Base-by-base conservation (phyloP, 2,113 vertebrate species). In the Archilochus colubris region DNA sequence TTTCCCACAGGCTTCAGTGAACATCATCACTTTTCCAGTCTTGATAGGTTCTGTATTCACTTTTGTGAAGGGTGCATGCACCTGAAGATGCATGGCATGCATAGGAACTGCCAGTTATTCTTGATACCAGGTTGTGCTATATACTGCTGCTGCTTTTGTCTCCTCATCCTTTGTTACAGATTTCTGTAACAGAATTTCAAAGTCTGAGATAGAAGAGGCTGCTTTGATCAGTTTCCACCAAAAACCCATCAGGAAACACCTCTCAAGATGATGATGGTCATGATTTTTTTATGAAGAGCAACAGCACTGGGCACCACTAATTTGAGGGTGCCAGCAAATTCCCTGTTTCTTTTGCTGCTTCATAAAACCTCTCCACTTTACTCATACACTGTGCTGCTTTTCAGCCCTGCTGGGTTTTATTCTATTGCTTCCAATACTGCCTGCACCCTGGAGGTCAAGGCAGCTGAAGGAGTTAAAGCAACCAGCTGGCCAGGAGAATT, bases 401-500 rank as follows among this genome's bases (percentile, higher is more conserved):
- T 36, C 22, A 69, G 7, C 7, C 20, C 12, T 74, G 12, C 51
- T 82, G 46, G 18, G 14, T 76, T 79, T 91, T 63, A 62, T 51
- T 92, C 43, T 78, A n/a, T 20, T 85, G 10, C 64, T 92, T 66
- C 51, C 16, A 63, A 31, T 63, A 19, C 14, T 78, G 72, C 38
- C 68, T 74, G 58, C 16, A 17, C 86, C 44, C 25, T 27, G 57
- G 54, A 81, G 33, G 17, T 50, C 63, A 88, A 61, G 44, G 76
- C 44, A 86, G 76, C 55, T 25, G 72, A 95, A 94, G 68, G 91
- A 88, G 94, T 94, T 95, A 97, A 96, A 94, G 57, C 75, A 88
- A 51, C 57, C 73, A 88, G 85, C 72, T 87, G 59, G 43, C 73
- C 76, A 72, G 57, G 79, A 93, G 69, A 90, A 93, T 88, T 95